These are phyloP conservation scores for Tenthredo notha DNA, from an alignment of 2,888 invertebrate genomes.

Conservation along the genomic window DNA sequence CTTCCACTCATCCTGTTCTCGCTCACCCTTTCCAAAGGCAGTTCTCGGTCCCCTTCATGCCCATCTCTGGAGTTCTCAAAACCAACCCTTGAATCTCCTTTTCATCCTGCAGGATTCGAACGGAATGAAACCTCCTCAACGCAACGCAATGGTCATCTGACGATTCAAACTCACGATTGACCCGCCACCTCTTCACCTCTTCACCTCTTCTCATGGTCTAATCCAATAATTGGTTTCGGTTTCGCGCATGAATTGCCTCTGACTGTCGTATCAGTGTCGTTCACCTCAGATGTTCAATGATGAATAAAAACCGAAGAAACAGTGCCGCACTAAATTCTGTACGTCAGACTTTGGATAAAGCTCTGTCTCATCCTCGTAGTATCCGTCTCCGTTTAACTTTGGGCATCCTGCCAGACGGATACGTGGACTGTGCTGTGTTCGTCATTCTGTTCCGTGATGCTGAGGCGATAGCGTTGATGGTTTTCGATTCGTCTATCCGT, in stretches of 20 bases:
- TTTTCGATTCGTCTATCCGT: background rate
- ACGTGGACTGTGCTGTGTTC: background rate
- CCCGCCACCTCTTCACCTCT: background rate
- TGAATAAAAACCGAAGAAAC: background rate
- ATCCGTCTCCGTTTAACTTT: slow-evolving; percentile 15
- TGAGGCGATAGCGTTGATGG: background rate
- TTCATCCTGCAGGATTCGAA: background rate
- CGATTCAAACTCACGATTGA: slow-evolving; percentile 6
- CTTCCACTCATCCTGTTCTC: slow-evolving; percentile 63
- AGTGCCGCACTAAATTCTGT: background rate
- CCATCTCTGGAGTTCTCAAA: background rate
- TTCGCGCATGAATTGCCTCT: background rate
- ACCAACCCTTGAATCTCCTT: background rate
- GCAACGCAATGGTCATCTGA: background rate
- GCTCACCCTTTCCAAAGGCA: slow-evolving; percentile 49
- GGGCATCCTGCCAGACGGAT: slow-evolving; percentile 20
- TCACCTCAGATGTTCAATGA: background rate
- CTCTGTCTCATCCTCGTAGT: background rate
- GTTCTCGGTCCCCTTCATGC: slow-evolving; percentile 20
- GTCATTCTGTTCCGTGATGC: background rate
- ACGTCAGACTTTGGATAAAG: background rate
- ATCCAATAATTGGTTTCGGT: background rate
- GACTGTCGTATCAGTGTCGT: background rate
- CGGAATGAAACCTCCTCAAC: background rate
- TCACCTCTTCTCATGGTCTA: background rate